Conservation (phyloP, 2,797 vertebrate genomes). For the Brachyalestes nurse region DNA sequence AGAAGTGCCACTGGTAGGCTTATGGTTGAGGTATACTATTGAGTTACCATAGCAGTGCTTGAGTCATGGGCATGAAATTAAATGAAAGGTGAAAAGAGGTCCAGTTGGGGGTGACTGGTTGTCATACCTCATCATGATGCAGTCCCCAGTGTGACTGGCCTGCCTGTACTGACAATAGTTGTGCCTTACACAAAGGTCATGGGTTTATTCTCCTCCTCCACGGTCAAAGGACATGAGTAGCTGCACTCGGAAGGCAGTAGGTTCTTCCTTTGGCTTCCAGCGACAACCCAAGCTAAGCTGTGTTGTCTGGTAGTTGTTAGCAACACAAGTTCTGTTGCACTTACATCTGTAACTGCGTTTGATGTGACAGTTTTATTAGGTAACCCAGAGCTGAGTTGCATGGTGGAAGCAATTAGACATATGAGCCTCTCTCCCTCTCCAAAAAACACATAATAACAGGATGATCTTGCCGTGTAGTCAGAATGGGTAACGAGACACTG, state of each 20-base stretch:
- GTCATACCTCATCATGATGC: no score
- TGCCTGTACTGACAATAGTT: not conserved
- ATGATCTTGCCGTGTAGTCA: slow-evolving; percentile 22
- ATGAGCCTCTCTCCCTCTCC: not conserved
- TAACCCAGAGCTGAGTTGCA: slow-evolving; percentile 22
- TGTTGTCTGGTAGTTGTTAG: slow-evolving; percentile 37
- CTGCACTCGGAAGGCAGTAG: not conserved
- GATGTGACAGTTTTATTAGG: slow-evolving; percentile 52
- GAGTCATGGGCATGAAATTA: not conserved
- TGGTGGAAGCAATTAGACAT: slow-evolving; percentile 46
- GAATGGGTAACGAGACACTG: slow-evolving; percentile 31
- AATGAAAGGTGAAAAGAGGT: not conserved
- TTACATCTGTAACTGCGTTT: slow-evolving; percentile 38
- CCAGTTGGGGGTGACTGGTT: not conserved
- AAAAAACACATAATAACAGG: slow-evolving; percentile 6
- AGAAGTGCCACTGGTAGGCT: no score
- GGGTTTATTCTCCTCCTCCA: slow-evolving; percentile 18
- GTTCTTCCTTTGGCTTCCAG: not conserved
- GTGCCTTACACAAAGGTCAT: slow-evolving; percentile 18
- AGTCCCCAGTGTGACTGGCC: not conserved
- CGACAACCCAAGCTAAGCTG: slow-evolving; percentile 4
- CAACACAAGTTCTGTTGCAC: slow-evolving; percentile 33
- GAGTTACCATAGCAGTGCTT: not conserved
- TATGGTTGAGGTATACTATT: no score
- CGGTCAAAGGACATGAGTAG: not conserved